These are phyloP conservation scores for Penelope pileata DNA, from an alignment of 2,113 vertebrate species.

Conservation along the genomic window DNA sequence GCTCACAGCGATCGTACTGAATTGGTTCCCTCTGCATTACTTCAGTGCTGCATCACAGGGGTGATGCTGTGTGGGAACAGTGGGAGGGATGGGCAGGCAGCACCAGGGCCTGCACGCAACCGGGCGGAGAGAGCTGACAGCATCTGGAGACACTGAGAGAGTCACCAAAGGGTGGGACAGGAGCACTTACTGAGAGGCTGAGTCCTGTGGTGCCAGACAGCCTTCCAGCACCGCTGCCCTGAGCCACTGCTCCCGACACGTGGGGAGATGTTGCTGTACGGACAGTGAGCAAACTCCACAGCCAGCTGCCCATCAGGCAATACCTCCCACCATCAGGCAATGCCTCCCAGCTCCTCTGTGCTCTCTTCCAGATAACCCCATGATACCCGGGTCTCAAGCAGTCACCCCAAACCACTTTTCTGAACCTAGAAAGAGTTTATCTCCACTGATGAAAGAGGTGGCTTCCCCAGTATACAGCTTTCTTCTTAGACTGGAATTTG, in stretches of 20 bases:
- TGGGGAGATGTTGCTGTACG: neutral
- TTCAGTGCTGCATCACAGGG: neutral
- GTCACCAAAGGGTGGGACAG: neutral
- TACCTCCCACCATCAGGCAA: too few species aligned
- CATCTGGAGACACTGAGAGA: neutral
- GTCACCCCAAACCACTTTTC: neutral
- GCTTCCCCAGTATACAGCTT: neutral
- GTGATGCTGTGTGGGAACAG: neutral
- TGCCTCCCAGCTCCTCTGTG: neutral
- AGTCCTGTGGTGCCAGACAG: neutral
- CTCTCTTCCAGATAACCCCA: rapidly evolving
- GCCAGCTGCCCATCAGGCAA: neutral
- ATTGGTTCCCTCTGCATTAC: neutral
- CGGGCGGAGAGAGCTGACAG: neutral
- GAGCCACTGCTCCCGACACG: neutral
- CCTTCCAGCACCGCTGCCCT: neutral
- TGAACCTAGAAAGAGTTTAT: neutral
- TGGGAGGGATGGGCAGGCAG: neutral
- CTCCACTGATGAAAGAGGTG: neutral
- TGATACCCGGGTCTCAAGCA: neutral
- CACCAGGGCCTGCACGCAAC: neutral
- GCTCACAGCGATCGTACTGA: neutral
- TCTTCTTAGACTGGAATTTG: neutral
- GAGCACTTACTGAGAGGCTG: neutral
- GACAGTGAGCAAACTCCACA: neutral